Conservation (phyloP, 2,113 vertebrate genomes). For the Hirundichthys speculiger region DNA sequence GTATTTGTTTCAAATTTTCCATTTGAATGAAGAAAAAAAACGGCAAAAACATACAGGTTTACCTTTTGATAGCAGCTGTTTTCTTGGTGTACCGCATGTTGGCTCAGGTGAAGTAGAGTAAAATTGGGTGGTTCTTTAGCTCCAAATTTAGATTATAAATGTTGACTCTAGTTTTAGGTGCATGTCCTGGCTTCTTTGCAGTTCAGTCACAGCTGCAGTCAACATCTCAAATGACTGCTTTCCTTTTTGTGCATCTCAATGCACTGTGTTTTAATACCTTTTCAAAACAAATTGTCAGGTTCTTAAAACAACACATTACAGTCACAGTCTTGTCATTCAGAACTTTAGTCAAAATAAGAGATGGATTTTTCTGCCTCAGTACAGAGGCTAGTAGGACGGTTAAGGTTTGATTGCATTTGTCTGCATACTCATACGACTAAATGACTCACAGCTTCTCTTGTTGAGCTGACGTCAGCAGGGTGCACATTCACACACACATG, state of each 20-base stretch:
- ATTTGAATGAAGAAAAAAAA: no score
- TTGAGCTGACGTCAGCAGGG: constrained; percentile 52
- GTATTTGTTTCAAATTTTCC: no score
- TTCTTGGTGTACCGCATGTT: no score
- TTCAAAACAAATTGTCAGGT: constrained; percentile 2
- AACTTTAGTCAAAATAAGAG: constrained; percentile 6
- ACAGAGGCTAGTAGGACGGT: constrained; percentile 1
- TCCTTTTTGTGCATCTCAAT: not conserved
- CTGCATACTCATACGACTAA: constrained; percentile 39
- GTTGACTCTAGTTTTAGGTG: not conserved
- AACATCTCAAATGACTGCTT: not conserved
- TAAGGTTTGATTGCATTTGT: constrained; percentile 30
- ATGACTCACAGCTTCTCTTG: constrained; percentile 56
- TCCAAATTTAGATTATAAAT: not conserved
- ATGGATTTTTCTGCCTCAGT: constrained; percentile 15
- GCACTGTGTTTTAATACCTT: not conserved
- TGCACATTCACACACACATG: constrained; percentile 26
- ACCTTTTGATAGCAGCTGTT: no score
- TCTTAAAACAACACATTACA: constrained; percentile 2
- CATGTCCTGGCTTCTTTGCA: not conserved
- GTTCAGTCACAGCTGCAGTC: not conserved
- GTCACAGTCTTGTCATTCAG: not conserved
- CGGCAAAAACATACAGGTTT: no score
- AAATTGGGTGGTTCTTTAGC: no score
- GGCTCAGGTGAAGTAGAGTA: no score